These are phyloP conservation scores for Lordiphosa andalusiaca DNA, from an alignment of 2,888 invertebrate genomes.

Conservation along the genomic window DNA sequence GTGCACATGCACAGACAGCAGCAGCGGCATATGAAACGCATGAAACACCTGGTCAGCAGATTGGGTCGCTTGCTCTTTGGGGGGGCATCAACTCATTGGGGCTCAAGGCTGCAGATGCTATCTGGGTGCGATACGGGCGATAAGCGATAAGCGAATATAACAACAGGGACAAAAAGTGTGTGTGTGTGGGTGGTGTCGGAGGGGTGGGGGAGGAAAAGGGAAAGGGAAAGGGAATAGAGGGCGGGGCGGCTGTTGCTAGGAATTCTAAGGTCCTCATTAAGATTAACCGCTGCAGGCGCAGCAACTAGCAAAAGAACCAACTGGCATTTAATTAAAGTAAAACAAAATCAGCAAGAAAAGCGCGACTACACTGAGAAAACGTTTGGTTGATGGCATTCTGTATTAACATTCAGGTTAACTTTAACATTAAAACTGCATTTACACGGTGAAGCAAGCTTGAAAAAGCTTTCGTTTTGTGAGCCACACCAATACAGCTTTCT, in stretches of 20 bases:
- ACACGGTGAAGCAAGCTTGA: too few species aligned
- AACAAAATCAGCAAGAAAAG: constrained; percentile 12
- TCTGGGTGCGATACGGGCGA: constrained; percentile 50
- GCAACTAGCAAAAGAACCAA: background rate
- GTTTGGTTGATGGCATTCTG: too few species aligned
- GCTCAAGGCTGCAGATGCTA: constrained; percentile 26
- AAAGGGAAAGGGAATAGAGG: background rate
- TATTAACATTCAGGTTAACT: too few species aligned
- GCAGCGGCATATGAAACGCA: constrained; percentile 22
- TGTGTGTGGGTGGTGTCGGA: too few species aligned
- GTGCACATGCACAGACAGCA: constrained; percentile 47
- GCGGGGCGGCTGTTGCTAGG: too few species aligned
- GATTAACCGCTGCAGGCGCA: too few species aligned
- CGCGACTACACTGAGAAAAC: background rate
- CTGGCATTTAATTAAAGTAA: constrained; percentile 21
- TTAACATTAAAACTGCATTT: too few species aligned
- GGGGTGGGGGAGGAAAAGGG: background rate
- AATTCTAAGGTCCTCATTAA: too few species aligned
- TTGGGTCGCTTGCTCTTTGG: constrained; percentile 26
- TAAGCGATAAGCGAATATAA: constrained; percentile 7
- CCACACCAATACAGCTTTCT: too few species aligned
- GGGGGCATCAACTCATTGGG: constrained; percentile 31
- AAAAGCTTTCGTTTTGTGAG: too few species aligned
- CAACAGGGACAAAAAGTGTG: background rate
- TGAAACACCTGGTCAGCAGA: constrained; percentile 28